phyloP scores from a whole-genome alignment of 2,113 vertebrate species.

The Centropus unirufus region DNA sequence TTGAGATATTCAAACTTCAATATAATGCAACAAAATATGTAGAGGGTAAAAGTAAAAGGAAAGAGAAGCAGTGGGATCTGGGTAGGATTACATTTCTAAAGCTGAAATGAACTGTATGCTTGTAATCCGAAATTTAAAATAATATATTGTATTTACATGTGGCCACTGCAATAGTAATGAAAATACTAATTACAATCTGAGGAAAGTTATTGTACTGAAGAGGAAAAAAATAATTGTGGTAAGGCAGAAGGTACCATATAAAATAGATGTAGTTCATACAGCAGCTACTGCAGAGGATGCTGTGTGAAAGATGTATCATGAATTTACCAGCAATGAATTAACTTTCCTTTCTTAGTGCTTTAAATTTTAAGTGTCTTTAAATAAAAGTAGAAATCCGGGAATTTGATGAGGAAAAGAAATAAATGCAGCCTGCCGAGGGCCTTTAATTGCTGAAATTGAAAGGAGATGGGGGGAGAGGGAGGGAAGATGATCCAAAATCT shows the following conservation, averaged over 20 bases:
- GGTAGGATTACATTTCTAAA: background rate
- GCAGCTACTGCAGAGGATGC: background rate
- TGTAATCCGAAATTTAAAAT: background rate
- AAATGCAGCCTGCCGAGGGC: background rate
- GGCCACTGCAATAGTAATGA: background rate
- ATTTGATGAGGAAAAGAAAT: background rate
- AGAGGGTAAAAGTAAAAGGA: background rate
- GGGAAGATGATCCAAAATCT: background rate
- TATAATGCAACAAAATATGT: background rate
- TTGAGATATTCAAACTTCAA: background rate
- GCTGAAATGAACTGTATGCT: background rate
- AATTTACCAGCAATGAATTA: background rate
- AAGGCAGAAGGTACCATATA: background rate
- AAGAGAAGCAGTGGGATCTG: background rate
- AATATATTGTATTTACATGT: background rate
- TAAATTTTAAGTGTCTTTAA: background rate
- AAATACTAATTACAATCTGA: background rate
- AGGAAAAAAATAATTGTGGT: background rate
- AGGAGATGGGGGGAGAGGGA: background rate
- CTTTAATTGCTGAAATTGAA: background rate
- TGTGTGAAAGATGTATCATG: background rate
- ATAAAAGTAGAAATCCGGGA: background rate
- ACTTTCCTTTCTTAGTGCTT: background rate
- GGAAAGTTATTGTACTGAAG: background rate
- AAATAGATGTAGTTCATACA: background rate